These are phyloP conservation scores for Cardiocondyla obscurior DNA, from an alignment of 1,140 invertebrate genomes.

Conservation along the genomic window DNA sequence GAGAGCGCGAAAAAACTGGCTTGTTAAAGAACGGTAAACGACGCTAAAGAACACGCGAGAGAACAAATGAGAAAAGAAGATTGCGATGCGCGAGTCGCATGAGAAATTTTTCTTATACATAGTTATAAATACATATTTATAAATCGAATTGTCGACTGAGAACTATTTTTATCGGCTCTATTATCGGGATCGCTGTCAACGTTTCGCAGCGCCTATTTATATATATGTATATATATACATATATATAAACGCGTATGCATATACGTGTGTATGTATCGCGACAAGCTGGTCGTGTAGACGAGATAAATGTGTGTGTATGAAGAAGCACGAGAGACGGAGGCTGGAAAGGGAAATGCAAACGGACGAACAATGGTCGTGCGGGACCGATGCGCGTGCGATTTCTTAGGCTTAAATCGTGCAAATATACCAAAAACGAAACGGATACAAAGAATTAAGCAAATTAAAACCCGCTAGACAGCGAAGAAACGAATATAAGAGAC, in stretches of 20 bases:
- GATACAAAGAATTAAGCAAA: slow-evolving; percentile 57
- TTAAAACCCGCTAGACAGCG: slow-evolving; percentile 20
- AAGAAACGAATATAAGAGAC: slow-evolving; percentile 68
- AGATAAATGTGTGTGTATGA: slow-evolving; percentile 26
- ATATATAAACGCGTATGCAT: slow-evolving; percentile 1
- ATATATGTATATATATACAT: slow-evolving; percentile 47
- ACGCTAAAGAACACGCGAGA: not conserved
- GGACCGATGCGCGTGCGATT: slow-evolving; percentile 40
- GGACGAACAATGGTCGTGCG: slow-evolving; percentile 21
- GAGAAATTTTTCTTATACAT: slow-evolving; percentile 44
- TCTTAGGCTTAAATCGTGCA: slow-evolving; percentile 62
- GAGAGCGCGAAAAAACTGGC: slow-evolving; percentile 44
- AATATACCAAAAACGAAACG: slow-evolving; percentile 68
- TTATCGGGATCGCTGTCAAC: slow-evolving; percentile 60
- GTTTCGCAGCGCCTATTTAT: slow-evolving; percentile 61
- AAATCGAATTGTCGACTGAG: slow-evolving; percentile 58
- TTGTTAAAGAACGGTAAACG: slow-evolving; percentile 23
- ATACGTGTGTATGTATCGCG: not conserved
- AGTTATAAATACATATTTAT: slow-evolving; percentile 50
- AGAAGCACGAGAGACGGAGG: not conserved
- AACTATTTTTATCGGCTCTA: slow-evolving; percentile 58
- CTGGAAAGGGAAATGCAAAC: slow-evolving; percentile 11
- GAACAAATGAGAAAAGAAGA: not conserved
- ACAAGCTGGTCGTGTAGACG: slow-evolving; percentile 9
- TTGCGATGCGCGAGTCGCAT: not conserved